Conservation (phyloP, 2,888 invertebrate species). For the Neoascia interrupta region DNA sequence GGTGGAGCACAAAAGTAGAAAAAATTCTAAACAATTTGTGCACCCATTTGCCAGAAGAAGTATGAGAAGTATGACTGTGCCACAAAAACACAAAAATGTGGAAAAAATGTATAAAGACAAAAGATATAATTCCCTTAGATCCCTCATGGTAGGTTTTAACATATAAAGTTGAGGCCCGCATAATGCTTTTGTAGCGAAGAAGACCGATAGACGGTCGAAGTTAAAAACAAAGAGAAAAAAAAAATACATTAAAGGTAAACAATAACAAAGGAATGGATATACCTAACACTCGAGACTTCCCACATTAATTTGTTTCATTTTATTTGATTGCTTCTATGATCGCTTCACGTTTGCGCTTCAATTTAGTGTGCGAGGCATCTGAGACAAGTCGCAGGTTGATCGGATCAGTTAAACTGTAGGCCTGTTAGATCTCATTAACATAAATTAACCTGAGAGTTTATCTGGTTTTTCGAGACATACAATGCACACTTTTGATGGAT, state of each 20-base stretch:
- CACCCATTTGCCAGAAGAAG: background rate
- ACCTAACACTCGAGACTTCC: constrained; percentile 48
- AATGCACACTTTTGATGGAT: too few species aligned
- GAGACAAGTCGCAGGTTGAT: constrained; percentile 23
- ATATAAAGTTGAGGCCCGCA: too few species aligned
- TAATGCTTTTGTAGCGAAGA: constrained; percentile 3
- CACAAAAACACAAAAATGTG: constrained; percentile 23
- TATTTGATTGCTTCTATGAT: constrained; percentile 52
- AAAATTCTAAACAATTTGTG: constrained; percentile 39
- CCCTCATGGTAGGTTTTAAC: too few species aligned
- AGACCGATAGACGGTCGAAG: constrained; percentile 11
- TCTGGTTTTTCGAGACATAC: too few species aligned
- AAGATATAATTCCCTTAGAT: constrained; percentile 28
- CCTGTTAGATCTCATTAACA: constrained; percentile 39
- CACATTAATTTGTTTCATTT: constrained; percentile 65
- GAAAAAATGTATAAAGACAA: background rate
- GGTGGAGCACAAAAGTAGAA: constrained; percentile 22
- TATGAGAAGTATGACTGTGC: constrained; percentile 15
- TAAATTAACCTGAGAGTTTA: too few species aligned
- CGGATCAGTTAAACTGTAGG: constrained; percentile 40
- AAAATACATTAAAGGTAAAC: constrained; percentile 35
- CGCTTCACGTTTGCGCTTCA: constrained; percentile 56
- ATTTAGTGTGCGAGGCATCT: constrained; percentile 61
- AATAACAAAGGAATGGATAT: constrained; percentile 56
- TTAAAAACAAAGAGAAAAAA: constrained; percentile 10